These are phyloP conservation scores for Gallinago media DNA, from an alignment of 2,113 vertebrate genomes.

Conservation along the genomic window DNA sequence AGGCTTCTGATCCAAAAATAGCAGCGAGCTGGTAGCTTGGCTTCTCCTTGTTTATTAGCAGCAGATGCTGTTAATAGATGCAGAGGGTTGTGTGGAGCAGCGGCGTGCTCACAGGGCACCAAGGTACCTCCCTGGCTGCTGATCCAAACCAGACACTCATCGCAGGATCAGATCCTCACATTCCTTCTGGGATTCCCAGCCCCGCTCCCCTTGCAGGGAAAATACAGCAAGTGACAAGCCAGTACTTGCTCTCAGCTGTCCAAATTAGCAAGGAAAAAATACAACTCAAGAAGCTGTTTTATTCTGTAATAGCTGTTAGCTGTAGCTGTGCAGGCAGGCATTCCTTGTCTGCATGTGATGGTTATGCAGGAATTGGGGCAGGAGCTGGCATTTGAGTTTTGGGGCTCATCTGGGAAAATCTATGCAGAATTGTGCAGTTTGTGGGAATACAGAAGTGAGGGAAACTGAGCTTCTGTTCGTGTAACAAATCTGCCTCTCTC, in stretches of 20 bases:
- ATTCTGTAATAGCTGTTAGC: not conserved
- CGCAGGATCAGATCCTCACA: not conserved
- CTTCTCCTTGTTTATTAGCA: constrained; percentile 52
- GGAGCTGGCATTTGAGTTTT: not conserved
- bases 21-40: constrained; percentile 32
- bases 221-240: not conserved
- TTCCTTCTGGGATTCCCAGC: constrained; percentile 2
- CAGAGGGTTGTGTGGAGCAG: constrained; percentile 11
- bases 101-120: not conserved
- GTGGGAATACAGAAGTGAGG: not conserved
- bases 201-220: not conserved
- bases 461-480: not conserved
- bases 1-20: constrained; percentile 50
- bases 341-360: not conserved
- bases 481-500: not conserved
- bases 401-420: not conserved
- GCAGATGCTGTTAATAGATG: constrained; percentile 45
- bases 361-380: not conserved
- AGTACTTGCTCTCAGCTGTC: not conserved
- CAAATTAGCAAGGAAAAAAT: not conserved
- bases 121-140: not conserved
- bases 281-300: not conserved
- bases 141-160: not conserved
- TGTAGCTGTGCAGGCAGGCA: not conserved
- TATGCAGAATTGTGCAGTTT: not conserved